A percentile compares a stretch with the other conserved stretches of the same genome.
Evolutionary conservation across 2,797 vertebrate species (phyloP).

Genomic region (Cirrhinus mrigala): DNA sequence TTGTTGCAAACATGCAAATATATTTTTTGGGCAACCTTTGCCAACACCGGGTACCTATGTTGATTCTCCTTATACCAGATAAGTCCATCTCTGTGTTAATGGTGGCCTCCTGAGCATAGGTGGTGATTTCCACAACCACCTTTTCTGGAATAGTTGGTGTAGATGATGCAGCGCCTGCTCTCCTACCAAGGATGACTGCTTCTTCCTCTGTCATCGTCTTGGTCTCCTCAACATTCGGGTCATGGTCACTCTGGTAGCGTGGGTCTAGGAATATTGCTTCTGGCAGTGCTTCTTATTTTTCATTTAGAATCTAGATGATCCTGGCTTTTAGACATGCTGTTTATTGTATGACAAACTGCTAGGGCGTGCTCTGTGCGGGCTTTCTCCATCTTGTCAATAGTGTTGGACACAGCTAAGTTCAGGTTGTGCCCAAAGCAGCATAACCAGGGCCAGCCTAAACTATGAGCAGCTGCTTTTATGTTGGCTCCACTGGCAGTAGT

Average conservation of each 20-base stretch:
- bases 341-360: background rate
- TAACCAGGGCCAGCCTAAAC: constrained; percentile 25
- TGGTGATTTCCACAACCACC: background rate
- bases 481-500: constrained; percentile 3
- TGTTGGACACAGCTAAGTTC: constrained; percentile 24
- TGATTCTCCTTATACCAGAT: background rate
- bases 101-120: background rate
- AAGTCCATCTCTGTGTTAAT: background rate
- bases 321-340: too few species aligned
- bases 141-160: background rate
- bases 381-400: constrained; percentile 5
- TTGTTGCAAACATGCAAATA: background rate
- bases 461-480: background rate
- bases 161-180: too few species aligned
- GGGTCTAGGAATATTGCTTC: background rate
- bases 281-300: background rate
- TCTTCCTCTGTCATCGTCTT: too few species aligned
- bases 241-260: background rate
- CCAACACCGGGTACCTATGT: background rate
- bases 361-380: background rate
- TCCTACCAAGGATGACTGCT: too few species aligned
- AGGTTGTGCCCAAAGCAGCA: constrained; percentile 34
- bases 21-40: background rate
- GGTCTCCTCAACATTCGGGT: background rate
- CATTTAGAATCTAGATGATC: too few species aligned